phyloP scores from a whole-genome alignment of 2,888 invertebrate genomes.

The Julus scanicus region DNA sequence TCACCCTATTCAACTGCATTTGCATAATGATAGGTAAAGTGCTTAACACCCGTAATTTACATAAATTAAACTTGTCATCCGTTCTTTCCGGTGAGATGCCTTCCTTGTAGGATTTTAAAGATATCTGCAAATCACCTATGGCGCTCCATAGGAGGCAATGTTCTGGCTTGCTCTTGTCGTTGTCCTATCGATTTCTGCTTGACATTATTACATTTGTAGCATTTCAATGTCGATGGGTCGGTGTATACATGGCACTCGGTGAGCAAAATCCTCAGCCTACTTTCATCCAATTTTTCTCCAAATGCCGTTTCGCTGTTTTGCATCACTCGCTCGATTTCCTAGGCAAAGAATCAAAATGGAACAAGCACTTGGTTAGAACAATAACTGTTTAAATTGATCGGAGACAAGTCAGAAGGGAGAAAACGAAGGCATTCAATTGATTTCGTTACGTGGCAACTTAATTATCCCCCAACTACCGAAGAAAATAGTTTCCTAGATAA shows the following conservation, averaged over 20 bases:
- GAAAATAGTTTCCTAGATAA: not conserved
- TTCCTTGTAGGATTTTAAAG: not conserved
- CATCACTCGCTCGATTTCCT: conserved; percentile 45
- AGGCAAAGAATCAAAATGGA: conserved; percentile 43
- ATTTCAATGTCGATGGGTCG: conserved; percentile 40
- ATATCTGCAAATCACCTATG: not conserved
- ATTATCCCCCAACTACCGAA: not conserved
- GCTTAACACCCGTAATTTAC: conserved; percentile 3
- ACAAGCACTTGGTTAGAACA: conserved; percentile 43
- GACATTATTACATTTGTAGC: conserved; percentile 47
- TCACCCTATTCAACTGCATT: not conserved
- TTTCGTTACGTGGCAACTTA: conserved; percentile 29
- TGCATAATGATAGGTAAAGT: not conserved
- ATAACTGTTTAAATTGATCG: conserved; percentile 47
- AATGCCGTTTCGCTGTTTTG: conserved; percentile 35
- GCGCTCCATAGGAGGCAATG: not conserved
- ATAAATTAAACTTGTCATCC: conserved; percentile 28
- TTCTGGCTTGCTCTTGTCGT: conserved; percentile 45
- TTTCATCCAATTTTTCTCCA: conserved; percentile 45
- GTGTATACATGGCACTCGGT: conserved; percentile 39
- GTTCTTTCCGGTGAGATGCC: not conserved
- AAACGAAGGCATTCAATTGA: not conserved
- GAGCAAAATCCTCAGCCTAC: conserved; percentile 9
- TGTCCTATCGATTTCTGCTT: conserved; percentile 45
- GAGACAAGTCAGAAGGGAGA: not conserved